Conservation (phyloP, 2,113 vertebrate genomes). For the Todiramphus saurophagus region DNA sequence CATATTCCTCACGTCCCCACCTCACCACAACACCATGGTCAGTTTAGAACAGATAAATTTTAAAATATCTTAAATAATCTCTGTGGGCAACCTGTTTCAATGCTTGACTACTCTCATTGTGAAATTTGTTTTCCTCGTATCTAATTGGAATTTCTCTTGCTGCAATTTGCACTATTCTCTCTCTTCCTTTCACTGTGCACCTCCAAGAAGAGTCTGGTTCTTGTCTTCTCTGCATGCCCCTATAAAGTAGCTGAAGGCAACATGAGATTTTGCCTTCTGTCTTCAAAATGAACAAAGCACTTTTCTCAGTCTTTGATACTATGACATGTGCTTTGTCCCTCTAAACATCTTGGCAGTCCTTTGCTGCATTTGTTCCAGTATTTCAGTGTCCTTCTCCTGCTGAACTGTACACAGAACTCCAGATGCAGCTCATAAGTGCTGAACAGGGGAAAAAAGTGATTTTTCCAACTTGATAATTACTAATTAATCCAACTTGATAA, state of each 20-base stretch:
- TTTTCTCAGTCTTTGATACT: not conserved
- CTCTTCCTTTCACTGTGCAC: not conserved
- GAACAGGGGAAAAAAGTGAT: not conserved
- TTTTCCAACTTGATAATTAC: not conserved
- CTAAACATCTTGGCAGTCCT: not conserved
- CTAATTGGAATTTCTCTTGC: conserved; percentile 14
- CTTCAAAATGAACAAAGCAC: not conserved
- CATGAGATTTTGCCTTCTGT: not conserved
- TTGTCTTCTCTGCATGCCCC: fast-evolving
- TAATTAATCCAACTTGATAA: too few relatives aligned
- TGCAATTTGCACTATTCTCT: not conserved
- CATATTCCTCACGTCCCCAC: not conserved
- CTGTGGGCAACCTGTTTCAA: not conserved
- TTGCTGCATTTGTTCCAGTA: not conserved
- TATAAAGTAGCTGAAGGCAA: not conserved
- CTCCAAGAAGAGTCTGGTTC: not conserved
- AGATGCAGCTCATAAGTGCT: not conserved
- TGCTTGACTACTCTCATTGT: not conserved
- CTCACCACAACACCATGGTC: not conserved
- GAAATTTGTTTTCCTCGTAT: conserved; percentile 25
- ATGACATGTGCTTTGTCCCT: not conserved
- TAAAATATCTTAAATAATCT: not conserved
- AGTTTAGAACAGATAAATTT: not conserved
- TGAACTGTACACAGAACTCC: not conserved
- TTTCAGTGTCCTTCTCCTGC: not conserved